Evolutionary conservation across 2,113 vertebrate species (phyloP).

Genomic region (Peromyscus leucopus): DNA sequence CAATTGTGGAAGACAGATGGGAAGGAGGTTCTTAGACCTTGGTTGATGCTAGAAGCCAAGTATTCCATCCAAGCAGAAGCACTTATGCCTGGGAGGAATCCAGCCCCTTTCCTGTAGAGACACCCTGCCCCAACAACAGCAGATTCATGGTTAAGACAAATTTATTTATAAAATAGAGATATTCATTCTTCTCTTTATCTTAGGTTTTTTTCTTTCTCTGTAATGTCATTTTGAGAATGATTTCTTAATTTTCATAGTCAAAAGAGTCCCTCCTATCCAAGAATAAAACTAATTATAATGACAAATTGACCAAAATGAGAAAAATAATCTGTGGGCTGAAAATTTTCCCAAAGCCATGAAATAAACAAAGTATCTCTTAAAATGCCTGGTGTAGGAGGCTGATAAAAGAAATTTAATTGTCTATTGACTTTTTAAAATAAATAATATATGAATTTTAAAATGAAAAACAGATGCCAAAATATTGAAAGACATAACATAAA

Average conservation of each 20-base stretch:
- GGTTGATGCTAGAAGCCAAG: not conserved
- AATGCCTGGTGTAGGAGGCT: slow-evolving; percentile 81
- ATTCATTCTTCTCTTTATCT: not conserved
- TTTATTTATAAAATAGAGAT: not conserved
- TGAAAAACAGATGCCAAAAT: not conserved
- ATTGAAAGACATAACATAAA: slow-evolving; percentile 28
- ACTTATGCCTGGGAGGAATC: not conserved
- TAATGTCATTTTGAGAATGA: slow-evolving; percentile 42
- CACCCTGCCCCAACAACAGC: not conserved
- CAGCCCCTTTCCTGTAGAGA: not conserved
- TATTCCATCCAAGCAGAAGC: rapidly evolving
- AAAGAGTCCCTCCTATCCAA: slow-evolving; percentile 56
- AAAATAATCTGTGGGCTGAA: slow-evolving; percentile 84
- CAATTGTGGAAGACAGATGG: not conserved
- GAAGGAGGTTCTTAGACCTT: not conserved
- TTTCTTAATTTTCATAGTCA: slow-evolving; percentile 71
- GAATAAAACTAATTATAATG: slow-evolving; percentile 81
- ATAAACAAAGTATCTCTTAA: slow-evolving; percentile 85
- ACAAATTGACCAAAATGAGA: slow-evolving; percentile 81
- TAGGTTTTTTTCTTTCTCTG: not conserved
- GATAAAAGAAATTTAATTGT: slow-evolving; percentile 80
- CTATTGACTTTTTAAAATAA: slow-evolving; percentile 65
- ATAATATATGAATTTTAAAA: slow-evolving; percentile 73
- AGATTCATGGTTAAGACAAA: not conserved
- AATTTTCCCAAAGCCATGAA: slow-evolving; percentile 80